Base-by-base conservation (phyloP, 2,888 invertebrate genomes). In the Caenorhabditis sulstoni region DNA sequence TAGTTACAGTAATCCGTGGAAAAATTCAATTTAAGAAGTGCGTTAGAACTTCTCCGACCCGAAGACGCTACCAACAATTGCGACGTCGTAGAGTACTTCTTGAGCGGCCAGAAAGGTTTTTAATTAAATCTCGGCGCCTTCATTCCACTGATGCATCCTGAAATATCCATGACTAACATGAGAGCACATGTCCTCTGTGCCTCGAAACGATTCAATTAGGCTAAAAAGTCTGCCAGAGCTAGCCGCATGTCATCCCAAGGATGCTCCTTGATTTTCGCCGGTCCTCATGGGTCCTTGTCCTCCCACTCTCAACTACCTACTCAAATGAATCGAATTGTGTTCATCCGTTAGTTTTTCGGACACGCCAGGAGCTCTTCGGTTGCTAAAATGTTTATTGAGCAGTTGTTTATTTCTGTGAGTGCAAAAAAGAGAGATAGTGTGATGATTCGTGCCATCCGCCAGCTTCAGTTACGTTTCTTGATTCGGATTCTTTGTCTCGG, bases 141-240 rank as follows among this genome's bases (percentile, higher is more conserved):
- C 71, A 64, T 73, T 57, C 73, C 58, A 18, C 62, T 62, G 64
- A 73, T 73, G 62, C 62, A 62, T 71, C 49, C 62, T 41, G 57
- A 71, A 71, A 71, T 62, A 71, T 71, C 62, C 71, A 47, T 70
- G 70, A 70, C 68, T 70, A 52, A 45, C 57, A 50, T 53, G 16
- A 70, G 62, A 71, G 71, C 71, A 47, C 62, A 71, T 71, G 71
- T 49, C 37, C 35, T 14, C 20, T 41, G 16, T 35, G 47, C 45
- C 18, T 59, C 35, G 64, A 64, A 73, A 64, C 64, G 50, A 73
- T 73, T 58, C 64, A 73, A 73, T 73, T 73, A 73, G 64, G 29
- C 52, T 64, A 50, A 64, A 71, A 64, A 55, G 71, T 58, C 68
- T 58, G 67, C 57, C 57, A 57, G 23, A 52, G 41, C 22, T 39